Percentiles rank a stretch among this genome's conserved stretches.
phyloP scores from a whole-genome alignment of 2,113 vertebrate species.

The Fukomys damarensis region DNA sequence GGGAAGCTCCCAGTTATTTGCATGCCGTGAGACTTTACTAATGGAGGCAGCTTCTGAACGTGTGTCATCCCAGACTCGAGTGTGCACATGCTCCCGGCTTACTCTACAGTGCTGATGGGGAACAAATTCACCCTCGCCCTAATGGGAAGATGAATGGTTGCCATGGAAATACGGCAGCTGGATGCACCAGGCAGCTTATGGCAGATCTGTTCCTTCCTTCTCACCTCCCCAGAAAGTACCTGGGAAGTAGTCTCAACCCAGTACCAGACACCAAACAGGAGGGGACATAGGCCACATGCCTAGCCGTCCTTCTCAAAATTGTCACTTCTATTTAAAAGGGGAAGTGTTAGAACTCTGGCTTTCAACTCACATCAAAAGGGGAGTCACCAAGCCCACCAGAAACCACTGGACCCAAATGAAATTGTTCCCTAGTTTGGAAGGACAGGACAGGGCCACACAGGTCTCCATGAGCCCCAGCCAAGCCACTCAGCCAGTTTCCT shows the following conservation, averaged over 20 bases:
- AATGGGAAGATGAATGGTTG: neutral
- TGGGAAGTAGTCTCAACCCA: neutral
- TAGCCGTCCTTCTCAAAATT: neutral
- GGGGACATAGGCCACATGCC: neutral
- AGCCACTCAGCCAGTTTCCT: rapidly evolving
- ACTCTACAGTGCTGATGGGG: neutral
- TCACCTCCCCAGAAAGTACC: neutral
- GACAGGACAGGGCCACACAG: rapidly evolving
- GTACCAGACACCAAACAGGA: neutral
- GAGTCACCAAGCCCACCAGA: rapidly evolving
- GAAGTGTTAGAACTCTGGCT: neutral
- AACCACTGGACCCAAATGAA: rapidly evolving
- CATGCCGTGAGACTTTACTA: neutral
- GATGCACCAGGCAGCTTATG: neutral
- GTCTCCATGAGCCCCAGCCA: rapidly evolving
- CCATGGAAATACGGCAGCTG: too few relatives aligned
- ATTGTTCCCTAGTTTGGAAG: rapidly evolving
- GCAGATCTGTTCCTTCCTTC: neutral
- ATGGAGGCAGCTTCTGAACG: rapidly evolving
- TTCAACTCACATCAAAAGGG: neutral
- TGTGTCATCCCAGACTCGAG: neutral
- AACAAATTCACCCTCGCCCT: neutral
- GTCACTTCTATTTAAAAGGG: neutral
- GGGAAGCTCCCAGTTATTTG: neutral
- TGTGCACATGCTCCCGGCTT: rapidly evolving